Base-by-base conservation (phyloP, 2,888 invertebrate species). In the Shargacucullia verbasci region DNA sequence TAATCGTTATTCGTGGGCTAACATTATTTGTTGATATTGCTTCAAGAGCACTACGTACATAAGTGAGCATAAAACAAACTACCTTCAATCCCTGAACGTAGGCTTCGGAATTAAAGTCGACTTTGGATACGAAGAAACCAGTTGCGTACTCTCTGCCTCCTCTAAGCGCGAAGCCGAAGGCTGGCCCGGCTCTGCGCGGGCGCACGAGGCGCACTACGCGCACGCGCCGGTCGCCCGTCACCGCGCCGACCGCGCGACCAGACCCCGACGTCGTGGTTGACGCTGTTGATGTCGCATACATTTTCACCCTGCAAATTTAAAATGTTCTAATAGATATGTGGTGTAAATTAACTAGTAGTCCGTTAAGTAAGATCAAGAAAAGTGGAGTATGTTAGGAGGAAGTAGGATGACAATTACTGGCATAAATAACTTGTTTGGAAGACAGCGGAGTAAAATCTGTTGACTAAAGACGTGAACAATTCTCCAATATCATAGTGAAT, bases 131-230 rank as follows among this genome's bases (percentile, higher is more conserved):
- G 90, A 98, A 99, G 90, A 99, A 97, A 29, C 99, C 99, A 0
- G 98, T 97, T 20, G 97, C 97, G 85, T 98, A 98, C 84, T 99
- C 99, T 68, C 96, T 95, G 12, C 99, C 99, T 27, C 98, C 98
- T 2, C 98, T 95, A 55, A 98, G 90, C 1, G 97, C 96, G 88
- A 98, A 98, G 0, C 98, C 98, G 79, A 97, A 96, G 14, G 96
- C 96, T 6, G 96, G 95, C 5, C 91, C 84, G 1, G 91, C 83
- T 39, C 93, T 83, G 67, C 92, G 88, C 59, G 94, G 92, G 13
- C 94, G 89, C 79, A 94, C 82, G 56, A 94, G 77, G 5, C 93
- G 85, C 57, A 94, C 87, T 1, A 88, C 88, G 38, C 94, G 91
- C 60, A 94, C 86, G 54, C 92, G 88, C 35, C 93, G 81, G 66